Evolutionary conservation across 1,140 invertebrate species (phyloP).

Genomic region (Zaprionus taronus): DNA sequence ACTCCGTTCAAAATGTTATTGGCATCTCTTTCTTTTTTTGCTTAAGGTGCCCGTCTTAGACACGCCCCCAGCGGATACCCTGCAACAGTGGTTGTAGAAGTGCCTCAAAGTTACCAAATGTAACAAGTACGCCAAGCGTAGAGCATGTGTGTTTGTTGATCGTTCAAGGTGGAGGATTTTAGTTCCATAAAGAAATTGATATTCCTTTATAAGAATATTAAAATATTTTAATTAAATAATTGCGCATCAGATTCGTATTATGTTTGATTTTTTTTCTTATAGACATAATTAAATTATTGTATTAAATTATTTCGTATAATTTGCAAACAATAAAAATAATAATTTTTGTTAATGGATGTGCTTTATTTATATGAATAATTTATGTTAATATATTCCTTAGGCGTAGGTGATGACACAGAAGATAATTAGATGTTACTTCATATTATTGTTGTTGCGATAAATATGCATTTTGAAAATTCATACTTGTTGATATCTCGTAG

Average conservation of each 20-base stretch:
- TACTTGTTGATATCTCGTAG: constrained; percentile 22
- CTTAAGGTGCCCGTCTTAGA: constrained; percentile 13
- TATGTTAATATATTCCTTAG: constrained; percentile 22
- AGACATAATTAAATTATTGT: too few relatives aligned
- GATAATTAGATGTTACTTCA: constrained; percentile 4
- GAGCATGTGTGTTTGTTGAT: background rate
- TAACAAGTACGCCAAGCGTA: background rate
- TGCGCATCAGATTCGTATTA: too few relatives aligned
- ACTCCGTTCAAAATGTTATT: constrained; percentile 27
- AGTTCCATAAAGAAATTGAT: too few relatives aligned
- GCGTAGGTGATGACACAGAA: constrained; percentile 43
- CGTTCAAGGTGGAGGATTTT: background rate
- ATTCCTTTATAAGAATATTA: background rate
- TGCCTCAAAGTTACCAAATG: background rate
- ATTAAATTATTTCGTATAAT: too few relatives aligned
- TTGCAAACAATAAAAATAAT: background rate
- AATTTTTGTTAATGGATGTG: background rate
- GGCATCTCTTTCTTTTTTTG: constrained; percentile 27
- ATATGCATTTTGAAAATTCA: constrained; percentile 37
- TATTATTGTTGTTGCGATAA: constrained; percentile 34
- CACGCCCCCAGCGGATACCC: constrained; percentile 35
- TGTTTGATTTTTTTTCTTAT: too few relatives aligned
- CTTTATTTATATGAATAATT: constrained; percentile 27
- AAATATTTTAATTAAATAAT: too few relatives aligned
- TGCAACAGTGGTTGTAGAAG: constrained; percentile 5